Evolutionary conservation across 2,797 vertebrate genomes (phyloP).

Genomic region (Acipenser transmontanus): DNA sequence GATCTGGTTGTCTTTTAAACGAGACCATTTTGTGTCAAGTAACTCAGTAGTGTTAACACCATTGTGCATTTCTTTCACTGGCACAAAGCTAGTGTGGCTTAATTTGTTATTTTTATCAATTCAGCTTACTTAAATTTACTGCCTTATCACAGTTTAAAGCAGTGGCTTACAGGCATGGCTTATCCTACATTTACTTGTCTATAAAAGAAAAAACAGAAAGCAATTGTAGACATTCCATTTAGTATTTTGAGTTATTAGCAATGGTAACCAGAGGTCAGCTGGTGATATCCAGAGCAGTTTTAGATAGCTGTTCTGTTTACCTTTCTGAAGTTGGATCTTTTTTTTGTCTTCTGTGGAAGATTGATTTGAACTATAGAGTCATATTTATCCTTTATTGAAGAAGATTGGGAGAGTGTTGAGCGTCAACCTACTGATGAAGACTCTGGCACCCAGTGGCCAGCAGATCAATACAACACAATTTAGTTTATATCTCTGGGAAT

Average conservation of each 20-base stretch:
- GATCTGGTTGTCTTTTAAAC: slow-evolving; percentile 43
- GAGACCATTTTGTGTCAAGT: too few species aligned
- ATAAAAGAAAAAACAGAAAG: too few species aligned
- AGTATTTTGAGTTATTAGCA: slow-evolving; percentile 29
- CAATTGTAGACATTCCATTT: too few species aligned
- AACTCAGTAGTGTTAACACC: too few species aligned
- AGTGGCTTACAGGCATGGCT: too few species aligned
- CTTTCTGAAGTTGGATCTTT: slow-evolving; percentile 40
- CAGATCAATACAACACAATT: slow-evolving; percentile 66
- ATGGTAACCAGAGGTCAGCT: slow-evolving; percentile 58
- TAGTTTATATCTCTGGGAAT: slow-evolving; percentile 60
- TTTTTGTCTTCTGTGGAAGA: slow-evolving; percentile 41
- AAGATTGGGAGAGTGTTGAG: slow-evolving; percentile 44
- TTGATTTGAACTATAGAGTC: slow-evolving; percentile 49
- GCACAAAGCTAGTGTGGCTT: too few species aligned
- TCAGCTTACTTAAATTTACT: too few species aligned
- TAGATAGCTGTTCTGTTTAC: slow-evolving; percentile 31
- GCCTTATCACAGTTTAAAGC: too few species aligned
- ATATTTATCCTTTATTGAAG: slow-evolving; percentile 64
- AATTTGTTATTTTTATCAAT: too few species aligned
- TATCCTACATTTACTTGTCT: too few species aligned
- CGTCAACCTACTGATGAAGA: slow-evolving; percentile 26
- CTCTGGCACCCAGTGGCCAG: slow-evolving; percentile 45
- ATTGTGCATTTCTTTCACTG: too few species aligned
- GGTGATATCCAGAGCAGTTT: slow-evolving; percentile 52